Evolutionary conservation across 2,113 vertebrate genomes (phyloP).

Genomic region (Nematolebias whitei): DNA sequence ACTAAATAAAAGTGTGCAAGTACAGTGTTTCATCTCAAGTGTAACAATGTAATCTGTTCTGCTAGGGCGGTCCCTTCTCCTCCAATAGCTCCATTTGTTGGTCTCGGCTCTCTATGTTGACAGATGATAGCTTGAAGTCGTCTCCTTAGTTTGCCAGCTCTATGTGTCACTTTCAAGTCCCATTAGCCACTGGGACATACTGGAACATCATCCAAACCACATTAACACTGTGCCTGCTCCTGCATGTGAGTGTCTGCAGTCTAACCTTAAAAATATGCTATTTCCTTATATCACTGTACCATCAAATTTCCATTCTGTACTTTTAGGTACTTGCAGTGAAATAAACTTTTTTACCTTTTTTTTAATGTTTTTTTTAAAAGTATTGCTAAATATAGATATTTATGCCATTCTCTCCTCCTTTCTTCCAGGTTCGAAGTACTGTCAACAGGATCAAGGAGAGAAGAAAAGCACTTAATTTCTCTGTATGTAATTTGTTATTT

Average conservation of each 20-base stretch:
- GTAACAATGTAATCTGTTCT: conserved; percentile 83
- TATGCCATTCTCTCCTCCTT: conserved; percentile 23
- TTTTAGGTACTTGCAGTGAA: conserved; percentile 7
- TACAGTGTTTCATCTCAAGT: conserved; percentile 63
- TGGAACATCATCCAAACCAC: conserved; percentile 50
- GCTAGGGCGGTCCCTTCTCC: conserved; percentile 76
- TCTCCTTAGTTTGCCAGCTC: conserved; percentile 78
- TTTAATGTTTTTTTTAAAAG: conserved; percentile 18
- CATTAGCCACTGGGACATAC: conserved; percentile 76
- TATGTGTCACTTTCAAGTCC: conserved; percentile 82
- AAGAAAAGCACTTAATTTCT: conserved; percentile 82
- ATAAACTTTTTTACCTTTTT: conserved; percentile 35
- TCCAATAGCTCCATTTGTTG: conserved; percentile 80
- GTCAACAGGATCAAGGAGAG: conserved; percentile 84
- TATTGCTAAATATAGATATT: conserved; percentile 17
- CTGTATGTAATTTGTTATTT: conserved; percentile 71
- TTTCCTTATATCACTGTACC: conserved; percentile 8
- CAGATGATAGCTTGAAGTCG: conserved; percentile 80
- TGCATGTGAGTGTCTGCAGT: conserved; percentile 13
- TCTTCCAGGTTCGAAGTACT: conserved; percentile 79
- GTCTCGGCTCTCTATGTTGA: conserved; percentile 69
- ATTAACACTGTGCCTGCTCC: conserved; percentile 22
- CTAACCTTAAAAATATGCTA: conserved; percentile 2
- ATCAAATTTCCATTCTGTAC: conserved; percentile 25
- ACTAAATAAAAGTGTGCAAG: conserved; percentile 51